Percentiles rank a stretch among this genome's conserved stretches.
Conservation (phyloP, 2,888 invertebrate genomes). For the Notodonta ziczac region DNA sequence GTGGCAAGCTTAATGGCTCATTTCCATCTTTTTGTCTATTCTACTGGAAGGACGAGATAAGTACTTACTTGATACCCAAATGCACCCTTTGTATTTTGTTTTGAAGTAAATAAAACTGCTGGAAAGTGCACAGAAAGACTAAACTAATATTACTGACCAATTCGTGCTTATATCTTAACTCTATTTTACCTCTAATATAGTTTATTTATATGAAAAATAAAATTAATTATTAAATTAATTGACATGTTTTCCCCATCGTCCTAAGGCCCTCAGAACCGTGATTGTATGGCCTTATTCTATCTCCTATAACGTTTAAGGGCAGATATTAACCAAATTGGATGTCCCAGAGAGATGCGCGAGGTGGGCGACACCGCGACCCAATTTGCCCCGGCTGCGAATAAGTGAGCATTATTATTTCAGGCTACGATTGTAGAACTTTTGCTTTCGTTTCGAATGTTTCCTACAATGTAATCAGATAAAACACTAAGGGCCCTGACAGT, state of each 20-base stretch:
- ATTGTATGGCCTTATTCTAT: background rate
- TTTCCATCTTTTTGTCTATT: background rate
- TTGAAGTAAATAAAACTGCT: background rate
- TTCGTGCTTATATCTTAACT: no score
- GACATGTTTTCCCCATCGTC: no score
- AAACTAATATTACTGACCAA: no score
- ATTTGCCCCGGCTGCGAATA: background rate
- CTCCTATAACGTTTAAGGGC: conserved; percentile 2
- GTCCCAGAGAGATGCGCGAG: background rate
- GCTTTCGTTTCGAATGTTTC: background rate
- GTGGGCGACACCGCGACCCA: background rate
- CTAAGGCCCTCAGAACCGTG: background rate
- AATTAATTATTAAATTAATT: no score
- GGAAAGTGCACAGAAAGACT: no score
- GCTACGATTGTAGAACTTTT: background rate
- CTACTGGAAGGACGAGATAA: background rate
- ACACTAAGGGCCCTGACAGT: background rate
- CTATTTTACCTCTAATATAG: no score
- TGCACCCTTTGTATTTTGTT: background rate
- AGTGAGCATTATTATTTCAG: background rate
- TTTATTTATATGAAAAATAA: no score
- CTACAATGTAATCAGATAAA: background rate
- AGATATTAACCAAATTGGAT: conserved; percentile 2
- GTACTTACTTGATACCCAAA: conserved; percentile 1
- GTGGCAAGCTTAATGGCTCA: conserved; percentile 1